Conservation (phyloP, 2,888 invertebrate species). For the Volucella bombylans region DNA sequence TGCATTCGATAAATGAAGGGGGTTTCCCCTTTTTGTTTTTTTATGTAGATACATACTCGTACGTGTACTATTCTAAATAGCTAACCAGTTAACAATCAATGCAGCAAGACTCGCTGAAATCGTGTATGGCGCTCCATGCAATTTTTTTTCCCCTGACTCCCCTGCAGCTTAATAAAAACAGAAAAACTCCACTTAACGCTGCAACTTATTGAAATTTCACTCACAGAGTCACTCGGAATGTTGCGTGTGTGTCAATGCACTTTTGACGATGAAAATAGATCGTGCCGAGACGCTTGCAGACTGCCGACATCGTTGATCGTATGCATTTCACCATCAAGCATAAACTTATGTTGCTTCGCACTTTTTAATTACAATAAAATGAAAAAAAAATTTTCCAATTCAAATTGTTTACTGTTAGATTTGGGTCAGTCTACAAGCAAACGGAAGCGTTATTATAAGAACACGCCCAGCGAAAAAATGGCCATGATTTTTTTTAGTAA, state of each 20-base stretch:
- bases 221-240: constrained; percentile 32
- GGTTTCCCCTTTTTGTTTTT: too few species aligned
- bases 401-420: background rate
- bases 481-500: background rate
- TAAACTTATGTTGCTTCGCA: background rate
- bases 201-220: constrained; percentile 33
- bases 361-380: constrained; percentile 25
- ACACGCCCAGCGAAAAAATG: background rate
- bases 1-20: too few species aligned
- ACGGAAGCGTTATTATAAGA: background rate
- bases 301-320: background rate
- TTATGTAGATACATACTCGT: too few species aligned
- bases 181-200: background rate
- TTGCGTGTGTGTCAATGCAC: constrained; percentile 55
- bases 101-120: too few species aligned
- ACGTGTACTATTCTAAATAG: too few species aligned
- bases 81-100: too few species aligned
- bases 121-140: too few species aligned
- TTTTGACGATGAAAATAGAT: constrained; percentile 58
- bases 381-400: background rate
- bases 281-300: constrained; percentile 28
- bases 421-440: too few species aligned
- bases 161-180: background rate
- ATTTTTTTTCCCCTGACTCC: background rate
- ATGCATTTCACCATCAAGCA: background rate